These are phyloP conservation scores for Drosophila prostipennis DNA, from an alignment of 2,888 invertebrate genomes.

Conservation along the genomic window DNA sequence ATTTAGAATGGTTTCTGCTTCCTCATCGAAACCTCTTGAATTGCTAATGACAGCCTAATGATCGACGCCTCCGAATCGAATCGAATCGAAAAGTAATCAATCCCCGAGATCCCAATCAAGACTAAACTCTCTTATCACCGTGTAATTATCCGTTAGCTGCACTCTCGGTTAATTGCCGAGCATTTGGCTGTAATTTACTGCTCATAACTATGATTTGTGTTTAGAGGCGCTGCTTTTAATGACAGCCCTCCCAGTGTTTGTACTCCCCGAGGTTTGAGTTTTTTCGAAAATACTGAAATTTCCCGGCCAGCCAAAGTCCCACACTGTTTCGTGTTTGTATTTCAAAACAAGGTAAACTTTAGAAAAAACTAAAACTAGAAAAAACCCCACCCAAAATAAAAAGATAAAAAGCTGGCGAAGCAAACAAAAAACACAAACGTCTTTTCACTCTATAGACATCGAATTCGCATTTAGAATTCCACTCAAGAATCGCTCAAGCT, in stretches of 20 bases:
- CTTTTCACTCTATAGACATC: constrained; percentile 42
- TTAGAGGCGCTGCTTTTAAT: constrained; percentile 35
- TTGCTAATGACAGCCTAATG: constrained; percentile 15
- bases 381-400: constrained; percentile 12
- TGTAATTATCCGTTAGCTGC: constrained; percentile 39
- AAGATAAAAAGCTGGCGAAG: neutral
- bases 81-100: constrained; percentile 1
- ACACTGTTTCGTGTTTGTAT: constrained; percentile 26
- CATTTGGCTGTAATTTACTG: constrained; percentile 38
- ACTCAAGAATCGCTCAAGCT: constrained; percentile 18
- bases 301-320: constrained; percentile 27
- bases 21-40: constrained; percentile 9
- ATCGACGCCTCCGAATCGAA: constrained; percentile 12
- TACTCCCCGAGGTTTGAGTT: neutral
- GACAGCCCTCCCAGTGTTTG: constrained; percentile 27
- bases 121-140: constrained; percentile 31
- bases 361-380: constrained; percentile 12
- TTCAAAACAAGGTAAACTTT: constrained; percentile 34
- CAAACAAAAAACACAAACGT: constrained; percentile 19
- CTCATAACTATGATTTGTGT: constrained; percentile 42
- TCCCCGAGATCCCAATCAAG: constrained; percentile 24
- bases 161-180: constrained; percentile 28
- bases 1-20: constrained; percentile 1
- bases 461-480: constrained; percentile 49
- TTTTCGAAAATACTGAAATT: constrained; percentile 10